A percentile compares a stretch with the other conserved stretches of the same genome.
phyloP scores from a whole-genome alignment of 2,888 invertebrate genomes.

The Noctuana brunneofusca region DNA sequence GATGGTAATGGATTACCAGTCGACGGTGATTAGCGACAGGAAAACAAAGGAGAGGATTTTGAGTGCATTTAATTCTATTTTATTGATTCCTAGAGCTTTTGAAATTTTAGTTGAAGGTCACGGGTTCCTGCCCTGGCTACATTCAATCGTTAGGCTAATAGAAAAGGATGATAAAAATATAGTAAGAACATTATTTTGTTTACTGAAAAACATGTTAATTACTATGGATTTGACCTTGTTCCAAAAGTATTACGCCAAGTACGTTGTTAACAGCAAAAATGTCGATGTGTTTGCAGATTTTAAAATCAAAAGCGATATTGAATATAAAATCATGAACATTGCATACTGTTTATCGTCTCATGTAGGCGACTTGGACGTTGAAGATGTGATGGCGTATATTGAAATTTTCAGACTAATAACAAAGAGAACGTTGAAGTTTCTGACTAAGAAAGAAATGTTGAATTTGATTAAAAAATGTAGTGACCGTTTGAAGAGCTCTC shows the following conservation, averaged over 20 bases:
- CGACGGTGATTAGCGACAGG: constrained; percentile 84
- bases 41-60: constrained; percentile 86
- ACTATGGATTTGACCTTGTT: constrained; percentile 60
- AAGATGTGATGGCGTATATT: constrained; percentile 55
- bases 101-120: constrained; percentile 86
- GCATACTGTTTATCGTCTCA: constrained; percentile 56
- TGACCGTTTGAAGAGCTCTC: constrained; percentile 45
- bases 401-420: constrained; percentile 58
- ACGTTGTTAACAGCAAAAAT: constrained; percentile 42
- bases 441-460: constrained; percentile 62
- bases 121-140: constrained; percentile 88
- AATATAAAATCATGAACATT: constrained; percentile 62
- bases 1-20: constrained; percentile 88
- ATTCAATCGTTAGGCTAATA: constrained; percentile 56
- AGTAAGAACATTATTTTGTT: constrained; percentile 49
- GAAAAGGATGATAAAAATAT: constrained; percentile 54
- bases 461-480: constrained; percentile 55
- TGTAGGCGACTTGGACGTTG: constrained; percentile 52
- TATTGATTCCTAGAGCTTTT: constrained; percentile 85
- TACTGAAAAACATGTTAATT: constrained; percentile 58
- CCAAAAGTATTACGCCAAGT: constrained; percentile 51
- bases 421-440: constrained; percentile 60
- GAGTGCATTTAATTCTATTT: constrained; percentile 84
- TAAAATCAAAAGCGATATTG: constrained; percentile 65
- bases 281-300: constrained; percentile 52